Conservation (phyloP, 2,888 invertebrate genomes). For the Schrankia costaestrigalis region DNA sequence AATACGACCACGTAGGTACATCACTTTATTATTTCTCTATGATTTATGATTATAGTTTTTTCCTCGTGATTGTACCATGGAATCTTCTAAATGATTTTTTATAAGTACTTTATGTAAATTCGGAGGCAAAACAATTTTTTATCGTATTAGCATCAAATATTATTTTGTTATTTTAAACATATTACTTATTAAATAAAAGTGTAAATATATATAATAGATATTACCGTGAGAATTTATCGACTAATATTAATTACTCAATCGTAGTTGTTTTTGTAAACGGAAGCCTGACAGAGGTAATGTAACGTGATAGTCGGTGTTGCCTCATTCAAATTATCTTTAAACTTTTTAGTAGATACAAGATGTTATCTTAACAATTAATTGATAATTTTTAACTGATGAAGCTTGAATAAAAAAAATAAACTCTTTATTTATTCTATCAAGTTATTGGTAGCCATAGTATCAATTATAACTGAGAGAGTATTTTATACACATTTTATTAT, state of each 20-base stretch:
- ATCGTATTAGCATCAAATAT: constrained; percentile 23
- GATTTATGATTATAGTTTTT: constrained; percentile 58
- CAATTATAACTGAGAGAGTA: too few species aligned
- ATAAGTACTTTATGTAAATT: constrained; percentile 27
- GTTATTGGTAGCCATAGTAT: too few species aligned
- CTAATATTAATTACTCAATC: constrained; percentile 24
- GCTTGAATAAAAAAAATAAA: constrained; percentile 35
- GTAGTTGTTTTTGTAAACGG: constrained; percentile 8
- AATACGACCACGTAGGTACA: constrained; percentile 47
- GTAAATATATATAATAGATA: constrained; percentile 24
- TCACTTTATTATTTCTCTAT: constrained; percentile 49
- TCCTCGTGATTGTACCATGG: constrained; percentile 25
- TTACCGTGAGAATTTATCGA: constrained; percentile 18
- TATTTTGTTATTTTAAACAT: constrained; percentile 30
- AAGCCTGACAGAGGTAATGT: constrained; percentile 8
- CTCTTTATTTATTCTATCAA: constrained; percentile 47
- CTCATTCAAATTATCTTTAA: constrained; percentile 8
- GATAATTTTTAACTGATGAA: constrained; percentile 7
- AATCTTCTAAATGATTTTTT: constrained; percentile 21
- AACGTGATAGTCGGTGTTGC: constrained; percentile 9
- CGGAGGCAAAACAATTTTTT: constrained; percentile 19
- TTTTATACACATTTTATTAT: too few species aligned
- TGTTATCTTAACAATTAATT: constrained; percentile 10
- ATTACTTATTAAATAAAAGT: constrained; percentile 26
- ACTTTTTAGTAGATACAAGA: constrained; percentile 6